Base-by-base conservation (phyloP, 2,888 invertebrate species). In the Phrixothrix hirtus region DNA sequence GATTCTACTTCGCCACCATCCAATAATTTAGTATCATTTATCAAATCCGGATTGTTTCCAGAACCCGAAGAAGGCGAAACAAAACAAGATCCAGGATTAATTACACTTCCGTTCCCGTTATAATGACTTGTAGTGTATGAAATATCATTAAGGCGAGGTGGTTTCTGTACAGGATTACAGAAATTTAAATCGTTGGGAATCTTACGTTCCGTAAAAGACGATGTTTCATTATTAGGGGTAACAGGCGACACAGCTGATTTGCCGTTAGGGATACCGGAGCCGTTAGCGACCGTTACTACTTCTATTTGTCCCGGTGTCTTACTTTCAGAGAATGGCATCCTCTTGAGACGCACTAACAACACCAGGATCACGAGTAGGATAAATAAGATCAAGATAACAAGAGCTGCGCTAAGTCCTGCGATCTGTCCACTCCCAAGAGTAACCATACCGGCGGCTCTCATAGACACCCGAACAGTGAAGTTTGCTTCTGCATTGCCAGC, bases 401-500 rank as follows among this genome's bases (percentile, higher is more conserved):
- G 76, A 9, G 90, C 91, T 1, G 89, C 91, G 62, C 90, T 89
- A 45, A 93, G 78, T 29, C 92, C 91, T 13, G 90, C 90, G 63
- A 92, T 91, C 73, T 92, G 92, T 5, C 91, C 89, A 59, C 87
- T 88, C 36, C 89, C 91, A 51, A 93, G 76, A 0, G 88, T 87
- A 1, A 88, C 87, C 81, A 91, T 88, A 38, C 91, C 90, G 16
- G 87, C 88, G 34, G 89, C 82, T 49, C 86, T 78, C 76, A 89
- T 83, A 41, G 87, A 84, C 43, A 94, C 89, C 69, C 89, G 88
- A 29, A 94, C 79, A 26, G 93, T 93, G 69, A 93, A 93, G 75
- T 94, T 94, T 9, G 91, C 90, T 77, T 92, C 92, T 21, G 89
- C 88, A 67, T 84, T 88, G 13, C 93, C 94, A 2, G 91, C 94